Conservation (phyloP, 1,140 invertebrate genomes). For the Drosophila pectinifera region DNA sequence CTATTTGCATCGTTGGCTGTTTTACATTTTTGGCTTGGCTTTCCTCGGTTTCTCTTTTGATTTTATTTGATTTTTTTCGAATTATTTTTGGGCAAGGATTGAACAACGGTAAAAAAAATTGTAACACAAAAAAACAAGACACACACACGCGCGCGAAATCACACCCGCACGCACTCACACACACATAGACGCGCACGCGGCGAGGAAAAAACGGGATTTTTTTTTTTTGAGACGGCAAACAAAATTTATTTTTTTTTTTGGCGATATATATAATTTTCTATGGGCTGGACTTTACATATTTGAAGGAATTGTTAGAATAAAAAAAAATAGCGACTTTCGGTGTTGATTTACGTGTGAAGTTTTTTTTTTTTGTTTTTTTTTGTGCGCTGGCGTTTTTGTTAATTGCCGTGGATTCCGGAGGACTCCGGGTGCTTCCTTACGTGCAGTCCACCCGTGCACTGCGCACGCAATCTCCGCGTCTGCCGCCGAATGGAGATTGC, state of each 20-base stretch:
- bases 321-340: background rate
- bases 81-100: slow-evolving; percentile 28
- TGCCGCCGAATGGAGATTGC: slow-evolving; percentile 63
- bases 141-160: slow-evolving; percentile 46
- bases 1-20: slow-evolving; percentile 8
- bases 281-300: background rate
- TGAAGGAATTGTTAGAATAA: background rate
- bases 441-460: slow-evolving; percentile 58
- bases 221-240: slow-evolving; percentile 35
- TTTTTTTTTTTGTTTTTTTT: slow-evolving; percentile 39
- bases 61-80: slow-evolving; percentile 7
- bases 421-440: slow-evolving; percentile 53
- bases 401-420: slow-evolving; percentile 56
- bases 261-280: background rate
- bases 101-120: slow-evolving; percentile 39
- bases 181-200: slow-evolving; percentile 41
- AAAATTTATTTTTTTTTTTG: slow-evolving; percentile 17
- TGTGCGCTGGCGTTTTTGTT: slow-evolving; percentile 38
- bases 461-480: slow-evolving; percentile 68
- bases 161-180: slow-evolving; percentile 41
- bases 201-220: slow-evolving; percentile 35
- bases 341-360: slow-evolving; percentile 25
- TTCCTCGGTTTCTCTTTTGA: background rate
- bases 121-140: slow-evolving; percentile 48
- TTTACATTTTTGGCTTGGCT: slow-evolving; percentile 37